Conservation (phyloP, 2,888 invertebrate genomes). For the Lamellibrachia columna region DNA sequence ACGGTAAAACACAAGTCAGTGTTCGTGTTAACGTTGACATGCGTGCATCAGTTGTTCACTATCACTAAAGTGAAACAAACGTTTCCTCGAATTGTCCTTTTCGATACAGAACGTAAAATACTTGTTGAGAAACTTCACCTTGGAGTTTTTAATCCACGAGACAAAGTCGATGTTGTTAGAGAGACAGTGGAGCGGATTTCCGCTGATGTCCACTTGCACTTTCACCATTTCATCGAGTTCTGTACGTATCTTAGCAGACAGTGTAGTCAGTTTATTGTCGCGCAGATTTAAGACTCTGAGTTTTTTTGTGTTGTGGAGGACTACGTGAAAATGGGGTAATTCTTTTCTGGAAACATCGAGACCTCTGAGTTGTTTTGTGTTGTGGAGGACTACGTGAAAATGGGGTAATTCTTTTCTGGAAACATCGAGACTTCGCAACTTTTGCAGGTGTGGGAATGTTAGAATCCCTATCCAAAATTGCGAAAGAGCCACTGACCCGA, state of each 20-base stretch:
- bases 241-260: neutral
- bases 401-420: too few species aligned
- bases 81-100: neutral
- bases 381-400: too few species aligned
- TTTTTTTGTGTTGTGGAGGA: neutral
- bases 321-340: neutral
- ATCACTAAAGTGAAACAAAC: neutral
- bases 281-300: neutral
- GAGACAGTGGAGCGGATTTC: neutral
- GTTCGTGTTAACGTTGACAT: neutral
- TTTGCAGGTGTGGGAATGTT: too few species aligned
- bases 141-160: neutral
- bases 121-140: neutral
- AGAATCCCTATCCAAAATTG: neutral
- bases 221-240: neutral
- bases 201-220: neutral
- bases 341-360: neutral
- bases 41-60: neutral
- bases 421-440: neutral
- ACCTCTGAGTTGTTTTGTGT: neutral
- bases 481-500: neutral
- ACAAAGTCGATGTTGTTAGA: conserved; percentile 11
- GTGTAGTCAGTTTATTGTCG: neutral
- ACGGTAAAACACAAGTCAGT: neutral
- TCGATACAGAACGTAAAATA: neutral